Percentiles rank a stretch among this genome's conserved stretches.
phyloP scores from a whole-genome alignment of 2,797 vertebrate species.

The Neoniphon sammara region DNA sequence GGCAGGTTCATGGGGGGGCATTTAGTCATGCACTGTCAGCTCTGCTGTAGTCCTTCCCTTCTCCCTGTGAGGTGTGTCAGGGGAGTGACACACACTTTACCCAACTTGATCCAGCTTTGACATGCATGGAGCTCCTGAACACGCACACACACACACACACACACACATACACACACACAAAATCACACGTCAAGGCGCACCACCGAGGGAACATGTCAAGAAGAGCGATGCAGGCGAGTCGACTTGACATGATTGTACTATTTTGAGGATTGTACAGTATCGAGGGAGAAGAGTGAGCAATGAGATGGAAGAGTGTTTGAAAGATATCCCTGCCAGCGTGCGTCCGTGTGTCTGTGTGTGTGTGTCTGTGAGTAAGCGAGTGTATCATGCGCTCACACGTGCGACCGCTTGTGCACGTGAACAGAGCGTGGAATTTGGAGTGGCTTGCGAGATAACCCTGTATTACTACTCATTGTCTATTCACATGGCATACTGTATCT shows the following conservation, averaged over 20 bases:
- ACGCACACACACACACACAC: constrained; percentile 31
- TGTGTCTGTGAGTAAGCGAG: neutral
- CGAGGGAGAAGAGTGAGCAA: constrained; percentile 29
- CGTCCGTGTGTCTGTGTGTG: constrained; percentile 6
- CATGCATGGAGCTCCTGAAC: constrained; percentile 41
- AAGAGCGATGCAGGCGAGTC: constrained; percentile 51
- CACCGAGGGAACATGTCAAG: constrained; percentile 59
- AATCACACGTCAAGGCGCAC: constrained; percentile 43
- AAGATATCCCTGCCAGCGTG: constrained; percentile 7
- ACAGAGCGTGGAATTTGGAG: neutral
- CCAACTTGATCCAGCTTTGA: constrained; percentile 48
- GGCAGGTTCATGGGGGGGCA: constrained; percentile 68
- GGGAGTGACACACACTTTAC: constrained; percentile 35
- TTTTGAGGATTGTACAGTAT: constrained; percentile 40
- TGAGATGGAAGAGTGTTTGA: constrained; percentile 30
- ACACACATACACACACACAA: constrained; percentile 24
- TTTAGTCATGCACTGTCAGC: constrained; percentile 83
- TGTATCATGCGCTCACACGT: neutral
- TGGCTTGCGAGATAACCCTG: constrained; percentile 44
- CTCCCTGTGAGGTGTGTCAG: constrained; percentile 69
- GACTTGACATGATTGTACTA: constrained; percentile 43
- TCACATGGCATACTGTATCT: constrained; percentile 56
- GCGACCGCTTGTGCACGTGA: neutral
- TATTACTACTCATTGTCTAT: constrained; percentile 56
- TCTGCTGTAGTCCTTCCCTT: constrained; percentile 72